Percentiles rank a stretch among this genome's conserved stretches.
Evolutionary conservation across 2,797 vertebrate species (phyloP).

Genomic region (Melopsittacus undulatus): DNA sequence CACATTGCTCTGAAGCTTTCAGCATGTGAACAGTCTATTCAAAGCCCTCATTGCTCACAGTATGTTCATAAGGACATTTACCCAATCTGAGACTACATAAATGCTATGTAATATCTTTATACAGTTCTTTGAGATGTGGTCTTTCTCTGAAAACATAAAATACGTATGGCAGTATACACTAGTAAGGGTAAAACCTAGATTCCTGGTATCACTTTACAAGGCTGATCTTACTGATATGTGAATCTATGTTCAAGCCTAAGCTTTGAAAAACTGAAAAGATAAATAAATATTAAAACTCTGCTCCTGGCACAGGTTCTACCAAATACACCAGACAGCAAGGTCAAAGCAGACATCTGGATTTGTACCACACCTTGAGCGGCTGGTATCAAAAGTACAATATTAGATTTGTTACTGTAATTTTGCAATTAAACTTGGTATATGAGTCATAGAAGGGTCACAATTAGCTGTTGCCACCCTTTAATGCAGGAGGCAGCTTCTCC

Average conservation of each 20-base stretch:
- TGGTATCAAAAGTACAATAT: background rate
- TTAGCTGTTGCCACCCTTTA: background rate
- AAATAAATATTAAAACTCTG: background rate
- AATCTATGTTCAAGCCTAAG: background rate
- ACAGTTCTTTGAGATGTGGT: rapidly evolving
- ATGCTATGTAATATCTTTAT: background rate
- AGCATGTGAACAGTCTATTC: background rate
- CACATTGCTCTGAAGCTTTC: background rate
- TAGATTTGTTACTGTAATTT: background rate
- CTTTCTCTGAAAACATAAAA: background rate
- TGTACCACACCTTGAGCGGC: background rate
- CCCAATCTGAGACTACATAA: background rate
- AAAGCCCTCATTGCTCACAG: background rate
- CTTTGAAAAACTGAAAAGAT: background rate
- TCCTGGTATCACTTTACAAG: background rate
- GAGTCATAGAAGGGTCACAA: background rate
- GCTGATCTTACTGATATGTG: background rate
- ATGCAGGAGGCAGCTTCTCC: background rate
- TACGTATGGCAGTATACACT: background rate
- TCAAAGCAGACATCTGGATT: background rate
- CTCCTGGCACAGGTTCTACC: background rate
- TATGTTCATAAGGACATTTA: background rate
- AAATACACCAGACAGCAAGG: background rate
- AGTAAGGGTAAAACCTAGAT: background rate
- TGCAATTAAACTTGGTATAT: background rate